A percentile compares a stretch with the other conserved stretches of the same genome.
Conservation (phyloP, 1,140 invertebrate genomes). For the Akabosia matsudoensis region DNA sequence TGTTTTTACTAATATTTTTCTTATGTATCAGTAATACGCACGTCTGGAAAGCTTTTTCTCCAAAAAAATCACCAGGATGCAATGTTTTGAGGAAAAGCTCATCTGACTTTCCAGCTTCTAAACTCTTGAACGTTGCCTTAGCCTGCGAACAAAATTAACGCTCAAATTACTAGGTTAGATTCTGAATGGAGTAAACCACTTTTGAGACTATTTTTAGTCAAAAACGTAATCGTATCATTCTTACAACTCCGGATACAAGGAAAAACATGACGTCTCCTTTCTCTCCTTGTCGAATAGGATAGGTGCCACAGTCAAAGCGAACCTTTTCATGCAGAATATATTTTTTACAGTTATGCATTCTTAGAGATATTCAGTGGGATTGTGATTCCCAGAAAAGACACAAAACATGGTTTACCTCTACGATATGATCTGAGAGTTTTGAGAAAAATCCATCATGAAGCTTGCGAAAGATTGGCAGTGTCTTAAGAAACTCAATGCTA, state of each 20-base stretch:
- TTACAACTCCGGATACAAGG: slow-evolving; percentile 91
- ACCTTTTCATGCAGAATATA: not conserved
- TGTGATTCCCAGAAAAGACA: too few species aligned
- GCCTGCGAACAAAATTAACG: not conserved
- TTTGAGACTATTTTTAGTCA: too few species aligned
- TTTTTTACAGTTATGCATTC: not conserved
- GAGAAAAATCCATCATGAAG: slow-evolving; percentile 87
- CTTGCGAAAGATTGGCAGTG: slow-evolving; percentile 95
- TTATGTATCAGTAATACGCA: not conserved
- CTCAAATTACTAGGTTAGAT: not conserved
- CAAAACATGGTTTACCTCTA: slow-evolving; percentile 64
- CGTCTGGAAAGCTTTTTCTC: slow-evolving; percentile 63
- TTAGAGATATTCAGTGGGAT: not conserved
- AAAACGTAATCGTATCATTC: too few species aligned
- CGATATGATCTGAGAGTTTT: slow-evolving; percentile 96
- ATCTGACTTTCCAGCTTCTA: slow-evolving; percentile 73
- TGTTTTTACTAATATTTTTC: not conserved
- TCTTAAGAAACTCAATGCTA: slow-evolving; percentile 90
- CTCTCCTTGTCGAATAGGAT: slow-evolving; percentile 96
- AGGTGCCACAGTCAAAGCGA: slow-evolving; percentile 91
- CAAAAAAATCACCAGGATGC: slow-evolving; percentile 92
- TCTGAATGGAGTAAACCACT: too few species aligned
- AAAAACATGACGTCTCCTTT: slow-evolving; percentile 99
- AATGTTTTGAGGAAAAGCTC: slow-evolving; percentile 81
- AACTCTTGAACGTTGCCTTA: not conserved